Evolutionary conservation across 2,888 invertebrate genomes (phyloP).

Genomic region (Antheraea assamensis): DNA sequence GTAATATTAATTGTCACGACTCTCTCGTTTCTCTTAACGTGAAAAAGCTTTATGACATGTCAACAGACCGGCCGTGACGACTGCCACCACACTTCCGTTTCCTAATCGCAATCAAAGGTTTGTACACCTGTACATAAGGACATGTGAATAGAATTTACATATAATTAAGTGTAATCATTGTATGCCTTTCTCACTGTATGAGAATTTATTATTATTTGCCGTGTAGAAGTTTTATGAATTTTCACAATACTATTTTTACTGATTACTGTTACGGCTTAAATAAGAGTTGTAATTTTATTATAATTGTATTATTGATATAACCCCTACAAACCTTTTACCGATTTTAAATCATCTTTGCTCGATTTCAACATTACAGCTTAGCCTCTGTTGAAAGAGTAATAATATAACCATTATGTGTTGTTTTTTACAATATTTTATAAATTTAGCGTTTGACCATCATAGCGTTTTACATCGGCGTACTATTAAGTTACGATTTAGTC

Average conservation of each 20-base stretch:
- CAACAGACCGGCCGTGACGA: conserved; percentile 53
- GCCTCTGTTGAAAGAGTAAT: no score
- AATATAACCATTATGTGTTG: no score
- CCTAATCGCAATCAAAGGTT: conserved; percentile 48
- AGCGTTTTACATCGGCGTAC: no score
- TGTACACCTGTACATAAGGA: conserved; percentile 14
- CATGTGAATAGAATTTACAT: conserved; percentile 9
- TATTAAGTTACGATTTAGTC: no score
- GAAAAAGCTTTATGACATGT: neutral
- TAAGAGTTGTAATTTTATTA: no score
- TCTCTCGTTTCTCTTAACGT: neutral
- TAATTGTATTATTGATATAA: no score
- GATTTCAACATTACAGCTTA: no score
- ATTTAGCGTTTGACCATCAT: no score
- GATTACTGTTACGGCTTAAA: neutral
- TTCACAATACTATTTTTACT: neutral
- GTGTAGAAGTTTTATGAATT: neutral
- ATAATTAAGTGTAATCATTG: conserved; percentile 6
- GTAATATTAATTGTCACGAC: neutral
- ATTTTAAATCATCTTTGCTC: no score
- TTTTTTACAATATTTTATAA: no score
- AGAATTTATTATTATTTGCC: neutral
- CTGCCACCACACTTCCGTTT: conserved; percentile 63
- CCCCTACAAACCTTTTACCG: no score
- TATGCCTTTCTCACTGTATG: neutral